phyloP scores from a whole-genome alignment of 2,113 vertebrate species.

The Corynorhinus townsendii region DNA sequence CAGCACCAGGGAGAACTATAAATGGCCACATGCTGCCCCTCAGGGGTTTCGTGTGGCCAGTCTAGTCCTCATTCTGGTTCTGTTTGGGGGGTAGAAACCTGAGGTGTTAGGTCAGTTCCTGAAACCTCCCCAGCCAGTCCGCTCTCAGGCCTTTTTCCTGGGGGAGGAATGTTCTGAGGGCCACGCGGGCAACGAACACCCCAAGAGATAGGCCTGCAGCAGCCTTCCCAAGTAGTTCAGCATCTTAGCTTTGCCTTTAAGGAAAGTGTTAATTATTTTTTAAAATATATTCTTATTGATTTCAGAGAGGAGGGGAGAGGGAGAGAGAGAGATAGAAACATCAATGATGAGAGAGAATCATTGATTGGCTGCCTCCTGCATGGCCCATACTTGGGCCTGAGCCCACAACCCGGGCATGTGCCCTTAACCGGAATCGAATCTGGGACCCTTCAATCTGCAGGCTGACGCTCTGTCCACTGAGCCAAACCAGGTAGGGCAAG shows the following conservation, averaged over 20 bases:
- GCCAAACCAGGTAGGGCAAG: not conserved
- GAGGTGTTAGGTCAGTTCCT: not conserved
- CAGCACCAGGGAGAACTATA: not conserved
- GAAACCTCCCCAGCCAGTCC: not conserved
- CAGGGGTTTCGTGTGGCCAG: constrained; percentile 35
- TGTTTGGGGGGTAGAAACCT: not conserved
- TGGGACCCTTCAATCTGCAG: no score
- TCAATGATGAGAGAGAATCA: no score
- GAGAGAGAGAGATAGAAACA: no score
- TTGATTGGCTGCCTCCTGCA: no score
- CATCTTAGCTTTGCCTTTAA: not conserved
- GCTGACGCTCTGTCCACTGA: no score
- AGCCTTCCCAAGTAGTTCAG: not conserved
- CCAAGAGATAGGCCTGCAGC: not conserved
- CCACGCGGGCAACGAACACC: not conserved
- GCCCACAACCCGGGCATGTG: no score
- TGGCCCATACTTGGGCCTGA: no score
- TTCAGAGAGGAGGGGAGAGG: no score
- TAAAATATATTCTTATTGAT: no score
- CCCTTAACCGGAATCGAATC: no score
- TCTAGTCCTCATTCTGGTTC: not conserved
- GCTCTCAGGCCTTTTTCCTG: not conserved
- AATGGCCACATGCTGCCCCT: constrained; percentile 19
- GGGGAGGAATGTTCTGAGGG: not conserved
- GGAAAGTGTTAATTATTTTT: not conserved